Base-by-base conservation (phyloP, 2,797 vertebrate genomes). In the Margarornis squamiger region DNA sequence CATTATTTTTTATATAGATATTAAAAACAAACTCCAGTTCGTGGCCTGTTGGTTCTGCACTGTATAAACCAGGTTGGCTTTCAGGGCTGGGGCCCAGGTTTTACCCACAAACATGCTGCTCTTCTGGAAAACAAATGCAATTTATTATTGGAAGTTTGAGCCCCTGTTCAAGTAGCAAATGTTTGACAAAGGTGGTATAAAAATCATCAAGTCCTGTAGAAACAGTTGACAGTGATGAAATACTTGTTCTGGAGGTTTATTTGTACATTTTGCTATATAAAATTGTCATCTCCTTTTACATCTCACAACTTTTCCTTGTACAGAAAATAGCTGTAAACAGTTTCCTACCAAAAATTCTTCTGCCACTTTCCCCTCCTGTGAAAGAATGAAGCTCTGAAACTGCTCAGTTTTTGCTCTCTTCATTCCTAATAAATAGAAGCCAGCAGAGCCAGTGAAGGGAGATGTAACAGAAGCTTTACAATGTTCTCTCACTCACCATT, bases 1-100 rank as follows among this genome's bases (percentile, higher is more conserved):
- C 98, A 98, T 99, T 99, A 99, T 99, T 99, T 99, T 99, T 99
- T 99, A 99, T 99, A 99, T 99, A 99, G 98, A 98, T 97, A 98
- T 98, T 98, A 98, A 97, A 98, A 98, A 97, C 97, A 95, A 97
- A 98, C 89, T 97, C 78, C 85, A 97, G 96, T 97, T 98, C 95
- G 96, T 96, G 98, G 98, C 97, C 92, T 98, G 66, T 97, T 97
- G 98, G 97, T 98, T 99, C 98, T 99, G 98, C 97, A 97, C 97
- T 98, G 98, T 98, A 96, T 96, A 97, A 89, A 75, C 97, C 96
- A 97, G 98, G 95, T 85, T 68, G 88, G 73, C 71, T 88, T 91
- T 91, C 89, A 38, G 93, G 23, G 58, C 34, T 63, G 19, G 11
- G 43, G 22, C 26, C 49, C 22, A 19, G 57, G 29, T 83, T 84